A percentile compares a stretch with the other conserved stretches of the same genome.
phyloP scores from a whole-genome alignment of 2,888 invertebrate species.

The Kryphioiulus occultus region DNA sequence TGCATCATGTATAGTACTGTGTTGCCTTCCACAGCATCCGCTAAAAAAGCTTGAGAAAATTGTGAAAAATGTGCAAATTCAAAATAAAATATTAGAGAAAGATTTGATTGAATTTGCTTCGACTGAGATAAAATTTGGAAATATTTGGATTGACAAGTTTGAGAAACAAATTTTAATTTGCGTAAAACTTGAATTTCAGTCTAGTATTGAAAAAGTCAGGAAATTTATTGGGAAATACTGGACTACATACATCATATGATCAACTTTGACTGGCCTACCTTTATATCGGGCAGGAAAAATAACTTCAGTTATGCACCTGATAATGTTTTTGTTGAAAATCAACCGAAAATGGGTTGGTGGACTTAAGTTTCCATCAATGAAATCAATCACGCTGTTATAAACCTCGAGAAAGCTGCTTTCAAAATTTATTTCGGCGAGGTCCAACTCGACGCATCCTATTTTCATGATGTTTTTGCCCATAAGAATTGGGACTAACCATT shows the following conservation, averaged over 20 bases:
- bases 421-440: background rate
- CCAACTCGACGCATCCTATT: background rate
- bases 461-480: background rate
- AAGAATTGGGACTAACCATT: background rate
- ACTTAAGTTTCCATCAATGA: background rate
- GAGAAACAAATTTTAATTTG: background rate
- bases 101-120: too few relatives aligned
- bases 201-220: too few relatives aligned
- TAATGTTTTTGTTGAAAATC: background rate
- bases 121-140: background rate
- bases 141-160: background rate
- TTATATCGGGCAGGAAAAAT: background rate
- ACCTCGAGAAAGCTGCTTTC: background rate
- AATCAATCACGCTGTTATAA: conserved; percentile 26
- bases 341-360: background rate
- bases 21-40: background rate
- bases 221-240: too few relatives aligned
- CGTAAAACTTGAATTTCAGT: too few relatives aligned
- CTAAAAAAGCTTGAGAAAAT: background rate
- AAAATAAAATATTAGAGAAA: background rate
- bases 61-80: background rate
- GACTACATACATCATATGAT: background rate
- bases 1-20: background rate
- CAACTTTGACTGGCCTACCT: background rate
- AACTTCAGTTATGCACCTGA: background rate